A percentile compares a stretch with the other conserved stretches of the same genome.
These are phyloP conservation scores for Seladonia tumulorum DNA, from an alignment of 2,888 invertebrate genomes.

Conservation along the genomic window DNA sequence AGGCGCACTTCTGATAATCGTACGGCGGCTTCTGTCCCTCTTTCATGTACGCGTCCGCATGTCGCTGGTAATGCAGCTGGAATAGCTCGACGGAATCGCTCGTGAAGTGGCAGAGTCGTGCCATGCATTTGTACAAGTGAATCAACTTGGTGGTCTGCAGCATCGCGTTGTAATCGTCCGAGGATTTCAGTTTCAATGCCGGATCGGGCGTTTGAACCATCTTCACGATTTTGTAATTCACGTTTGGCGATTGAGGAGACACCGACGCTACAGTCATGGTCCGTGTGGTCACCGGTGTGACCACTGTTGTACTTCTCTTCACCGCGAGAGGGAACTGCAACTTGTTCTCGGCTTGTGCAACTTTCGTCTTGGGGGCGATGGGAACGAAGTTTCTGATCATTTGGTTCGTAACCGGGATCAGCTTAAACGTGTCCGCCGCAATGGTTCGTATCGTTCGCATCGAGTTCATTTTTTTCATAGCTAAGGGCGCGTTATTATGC, in stretches of 20 bases:
- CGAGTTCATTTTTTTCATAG: slow-evolving; percentile 74
- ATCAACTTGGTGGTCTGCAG: slow-evolving; percentile 80
- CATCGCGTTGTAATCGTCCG: slow-evolving; percentile 80
- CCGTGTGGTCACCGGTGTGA: slow-evolving; percentile 31
- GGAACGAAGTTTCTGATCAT: slow-evolving; percentile 52
- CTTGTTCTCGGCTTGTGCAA: slow-evolving; percentile 40
- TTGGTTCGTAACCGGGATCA: slow-evolving; percentile 76
- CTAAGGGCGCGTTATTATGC: slow-evolving; percentile 56
- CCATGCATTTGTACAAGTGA: slow-evolving; percentile 87
- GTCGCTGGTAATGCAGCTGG: slow-evolving; percentile 83
- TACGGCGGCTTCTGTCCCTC: slow-evolving; percentile 76
- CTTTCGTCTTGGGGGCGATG: slow-evolving; percentile 49
- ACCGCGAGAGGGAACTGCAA: slow-evolving; percentile 45
- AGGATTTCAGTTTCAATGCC: slow-evolving; percentile 74
- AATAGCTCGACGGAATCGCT: slow-evolving; percentile 82
- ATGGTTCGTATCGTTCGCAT: slow-evolving; percentile 24
- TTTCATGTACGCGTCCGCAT: slow-evolving; percentile 64
- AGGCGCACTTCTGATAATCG: slow-evolving; percentile 86
- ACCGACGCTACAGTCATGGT: slow-evolving; percentile 37
- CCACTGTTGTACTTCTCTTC: slow-evolving; percentile 30
- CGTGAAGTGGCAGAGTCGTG: slow-evolving; percentile 84
- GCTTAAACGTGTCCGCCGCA: slow-evolving; percentile 66
- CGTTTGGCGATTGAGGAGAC: slow-evolving; percentile 29
- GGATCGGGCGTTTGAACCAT: slow-evolving; percentile 68
- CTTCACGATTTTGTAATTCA: slow-evolving; percentile 76